phyloP scores from a whole-genome alignment of 2,113 vertebrate species.

The Neolamprologus toae region DNA sequence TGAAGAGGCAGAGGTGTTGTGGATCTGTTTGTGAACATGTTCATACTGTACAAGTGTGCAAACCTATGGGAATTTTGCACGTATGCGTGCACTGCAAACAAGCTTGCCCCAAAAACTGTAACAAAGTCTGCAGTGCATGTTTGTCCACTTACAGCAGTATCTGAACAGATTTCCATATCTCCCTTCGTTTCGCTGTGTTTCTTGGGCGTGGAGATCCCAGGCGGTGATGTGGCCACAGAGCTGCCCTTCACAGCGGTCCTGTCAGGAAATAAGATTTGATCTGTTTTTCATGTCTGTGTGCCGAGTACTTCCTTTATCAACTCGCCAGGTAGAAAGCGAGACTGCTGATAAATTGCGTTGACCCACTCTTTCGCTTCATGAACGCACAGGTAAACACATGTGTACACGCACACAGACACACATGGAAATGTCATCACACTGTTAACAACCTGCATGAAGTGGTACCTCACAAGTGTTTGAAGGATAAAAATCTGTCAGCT shows the following conservation, averaged over 20 bases:
- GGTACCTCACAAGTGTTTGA: constrained; percentile 42
- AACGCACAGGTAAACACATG: background rate
- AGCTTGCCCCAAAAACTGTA: background rate
- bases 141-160: constrained; percentile 75
- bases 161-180: constrained; percentile 74
- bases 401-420: background rate
- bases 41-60: background rate
- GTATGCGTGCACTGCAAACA: background rate
- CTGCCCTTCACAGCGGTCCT: constrained; percentile 79
- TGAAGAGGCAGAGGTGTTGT: constrained; percentile 23
- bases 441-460: constrained; percentile 61
- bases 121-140: background rate
- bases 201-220: constrained; percentile 70
- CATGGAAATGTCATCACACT: constrained; percentile 45
- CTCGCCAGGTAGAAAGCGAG: constrained; percentile 65
- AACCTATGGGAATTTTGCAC: constrained; percentile 3
- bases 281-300: constrained; percentile 67
- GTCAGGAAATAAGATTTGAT: constrained; percentile 77
- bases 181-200: constrained; percentile 76
- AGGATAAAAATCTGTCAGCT: constrained; percentile 70
- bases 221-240: constrained; percentile 68
- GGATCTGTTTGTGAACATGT: constrained; percentile 19
- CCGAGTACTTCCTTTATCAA: constrained; percentile 76
- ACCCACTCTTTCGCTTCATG: background rate
- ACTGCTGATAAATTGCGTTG: constrained; percentile 76